phyloP scores from a whole-genome alignment of 2,888 invertebrate genomes.

The Coecobrya sp. region DNA sequence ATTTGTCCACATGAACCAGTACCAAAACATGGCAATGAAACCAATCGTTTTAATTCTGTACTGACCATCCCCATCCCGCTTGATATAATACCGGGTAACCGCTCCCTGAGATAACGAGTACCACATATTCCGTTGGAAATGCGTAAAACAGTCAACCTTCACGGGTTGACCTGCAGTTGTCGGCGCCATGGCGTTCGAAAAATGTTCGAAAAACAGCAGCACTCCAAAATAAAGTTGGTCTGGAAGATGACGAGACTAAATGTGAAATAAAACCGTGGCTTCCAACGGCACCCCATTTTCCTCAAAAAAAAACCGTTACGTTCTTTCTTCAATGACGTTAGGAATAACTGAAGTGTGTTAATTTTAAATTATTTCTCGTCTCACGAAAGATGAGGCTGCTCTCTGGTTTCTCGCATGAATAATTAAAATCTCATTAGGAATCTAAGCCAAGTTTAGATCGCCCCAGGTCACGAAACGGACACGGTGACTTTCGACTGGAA shows the following conservation, averaged over 20 bases:
- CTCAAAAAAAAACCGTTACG: too few relatives aligned
- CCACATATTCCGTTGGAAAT: constrained; percentile 79
- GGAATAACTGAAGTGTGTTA: too few relatives aligned
- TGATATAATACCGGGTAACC: constrained; percentile 73
- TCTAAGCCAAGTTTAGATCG: background rate
- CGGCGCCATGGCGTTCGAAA: too few relatives aligned
- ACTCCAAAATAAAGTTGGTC: too few relatives aligned
- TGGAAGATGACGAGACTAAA: too few relatives aligned
- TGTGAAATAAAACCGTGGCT: too few relatives aligned
- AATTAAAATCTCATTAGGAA: constrained; percentile 58
- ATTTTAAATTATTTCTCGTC: too few relatives aligned
- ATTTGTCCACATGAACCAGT: constrained; percentile 81
- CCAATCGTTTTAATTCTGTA: constrained; percentile 69
- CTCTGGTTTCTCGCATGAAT: background rate
- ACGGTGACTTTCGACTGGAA: too few relatives aligned
- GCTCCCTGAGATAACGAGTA: constrained; percentile 73
- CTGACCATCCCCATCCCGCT: constrained; percentile 67
- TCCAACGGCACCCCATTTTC: too few relatives aligned
- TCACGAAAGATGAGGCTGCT: too few relatives aligned
- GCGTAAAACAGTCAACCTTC: constrained; percentile 68
- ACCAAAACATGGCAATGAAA: constrained; percentile 65
- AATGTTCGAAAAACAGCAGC: too few relatives aligned
- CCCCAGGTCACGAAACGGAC: constrained; percentile 17
- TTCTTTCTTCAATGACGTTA: too few relatives aligned
- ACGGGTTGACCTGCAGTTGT: background rate